Evolutionary conservation across 2,797 vertebrate species (phyloP).

Genomic region (Carcharodon carcharias): DNA sequence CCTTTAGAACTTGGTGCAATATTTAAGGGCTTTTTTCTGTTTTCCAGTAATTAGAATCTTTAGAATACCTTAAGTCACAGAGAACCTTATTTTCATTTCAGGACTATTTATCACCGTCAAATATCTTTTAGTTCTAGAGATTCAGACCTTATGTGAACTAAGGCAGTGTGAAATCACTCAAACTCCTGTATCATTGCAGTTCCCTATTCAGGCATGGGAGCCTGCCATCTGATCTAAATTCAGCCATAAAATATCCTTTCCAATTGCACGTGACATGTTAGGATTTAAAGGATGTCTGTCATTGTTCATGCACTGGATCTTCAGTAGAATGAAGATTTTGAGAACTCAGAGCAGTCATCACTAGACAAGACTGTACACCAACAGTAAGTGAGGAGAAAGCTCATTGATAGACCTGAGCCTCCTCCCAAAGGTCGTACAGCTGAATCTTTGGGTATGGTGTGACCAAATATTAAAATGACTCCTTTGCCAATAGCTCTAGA

Average conservation of each 20-base stretch:
- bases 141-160: background rate
- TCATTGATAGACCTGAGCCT: background rate
- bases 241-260: slow-evolving; percentile 3
- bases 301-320: background rate
- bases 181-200: background rate
- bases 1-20: background rate
- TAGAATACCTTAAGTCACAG: background rate
- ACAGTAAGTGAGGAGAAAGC: background rate
- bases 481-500: background rate
- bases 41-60: background rate
- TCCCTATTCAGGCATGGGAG: background rate
- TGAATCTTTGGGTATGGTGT: background rate
- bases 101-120: background rate
- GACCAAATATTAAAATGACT: background rate
- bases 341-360: background rate
- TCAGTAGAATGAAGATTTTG: background rate
- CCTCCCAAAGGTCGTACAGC: background rate
- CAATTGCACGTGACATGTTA: background rate
- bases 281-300: background rate
- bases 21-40: background rate
- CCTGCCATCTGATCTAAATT: background rate
- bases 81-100: background rate
- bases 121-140: background rate
- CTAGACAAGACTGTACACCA: background rate
- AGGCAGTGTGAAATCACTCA: background rate